These are phyloP conservation scores for Arrhopalites spinosus DNA, from an alignment of 2,888 invertebrate genomes.

Conservation along the genomic window DNA sequence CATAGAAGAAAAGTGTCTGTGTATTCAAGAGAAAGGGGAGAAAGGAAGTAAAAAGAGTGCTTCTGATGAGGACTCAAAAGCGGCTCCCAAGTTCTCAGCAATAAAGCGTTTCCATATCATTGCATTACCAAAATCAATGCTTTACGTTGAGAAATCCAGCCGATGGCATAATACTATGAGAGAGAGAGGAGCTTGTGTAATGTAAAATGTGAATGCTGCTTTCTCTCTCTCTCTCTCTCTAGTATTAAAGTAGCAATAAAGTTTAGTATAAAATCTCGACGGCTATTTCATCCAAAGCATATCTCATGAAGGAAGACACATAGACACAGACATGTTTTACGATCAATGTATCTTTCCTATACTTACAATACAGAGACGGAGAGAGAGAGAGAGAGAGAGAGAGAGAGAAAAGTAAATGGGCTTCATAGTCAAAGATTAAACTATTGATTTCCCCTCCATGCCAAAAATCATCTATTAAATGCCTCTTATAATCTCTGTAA, in stretches of 20 bases:
- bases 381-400: slow-evolving; percentile 4
- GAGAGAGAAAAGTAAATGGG: slow-evolving; percentile 5
- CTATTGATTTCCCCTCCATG: slow-evolving; percentile 21
- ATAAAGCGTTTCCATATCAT: slow-evolving; percentile 20
- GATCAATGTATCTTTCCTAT: neutral
- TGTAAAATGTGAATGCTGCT: neutral
- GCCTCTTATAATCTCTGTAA: slow-evolving; percentile 21
- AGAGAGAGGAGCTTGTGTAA: neutral
- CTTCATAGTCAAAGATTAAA: slow-evolving; percentile 29
- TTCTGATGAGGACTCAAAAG: slow-evolving; percentile 26
- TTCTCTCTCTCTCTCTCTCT: neutral
- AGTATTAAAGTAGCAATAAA: neutral
- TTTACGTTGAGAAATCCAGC: neutral
- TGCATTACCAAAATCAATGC: slow-evolving; percentile 14
- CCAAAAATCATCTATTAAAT: slow-evolving; percentile 33
- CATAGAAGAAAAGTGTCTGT: neutral
- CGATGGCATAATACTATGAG: neutral
- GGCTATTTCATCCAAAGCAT: neutral
- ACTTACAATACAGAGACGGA: neutral
- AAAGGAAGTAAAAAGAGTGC: neutral
- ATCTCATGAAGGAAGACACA: neutral
- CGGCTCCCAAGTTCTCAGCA: slow-evolving; percentile 19
- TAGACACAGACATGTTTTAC: slow-evolving; percentile 10
- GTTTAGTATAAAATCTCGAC: slow-evolving; percentile 1
- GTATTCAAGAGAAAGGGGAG: neutral